These are phyloP conservation scores for Melipona quadrifasciata DNA, from an alignment of 1,140 invertebrate genomes.

Conservation along the genomic window DNA sequence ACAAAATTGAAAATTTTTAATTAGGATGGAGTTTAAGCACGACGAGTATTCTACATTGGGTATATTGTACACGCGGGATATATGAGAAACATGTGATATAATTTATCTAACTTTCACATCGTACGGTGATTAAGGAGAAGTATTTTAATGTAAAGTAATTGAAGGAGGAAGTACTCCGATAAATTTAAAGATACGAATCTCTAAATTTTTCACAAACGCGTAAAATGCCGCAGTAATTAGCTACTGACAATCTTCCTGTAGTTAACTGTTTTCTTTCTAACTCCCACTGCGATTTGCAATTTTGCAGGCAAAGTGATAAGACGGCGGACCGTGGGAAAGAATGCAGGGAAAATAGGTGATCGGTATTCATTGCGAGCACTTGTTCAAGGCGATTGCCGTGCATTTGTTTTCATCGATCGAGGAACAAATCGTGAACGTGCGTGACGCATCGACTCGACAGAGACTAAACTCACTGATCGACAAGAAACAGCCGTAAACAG, in stretches of 20 bases:
- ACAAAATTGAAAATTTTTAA: too few species aligned
- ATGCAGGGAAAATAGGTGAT: slow-evolving; percentile 12
- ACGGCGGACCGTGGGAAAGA: slow-evolving; percentile 24
- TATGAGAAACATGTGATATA: too few species aligned
- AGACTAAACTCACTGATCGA: slow-evolving; percentile 49
- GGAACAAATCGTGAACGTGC: slow-evolving; percentile 4
- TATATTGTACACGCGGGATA: too few species aligned
- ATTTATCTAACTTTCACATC: too few species aligned
- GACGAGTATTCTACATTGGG: too few species aligned
- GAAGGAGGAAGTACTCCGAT: too few species aligned
- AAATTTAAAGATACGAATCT: too few species aligned
- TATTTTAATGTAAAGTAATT: too few species aligned
- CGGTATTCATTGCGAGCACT: slow-evolving; percentile 6
- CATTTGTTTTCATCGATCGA: slow-evolving; percentile 37
- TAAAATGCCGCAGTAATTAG: not conserved
- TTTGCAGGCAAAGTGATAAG: not conserved
- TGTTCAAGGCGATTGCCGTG: slow-evolving; percentile 25
- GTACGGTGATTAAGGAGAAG: too few species aligned
- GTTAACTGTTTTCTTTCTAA: not conserved
- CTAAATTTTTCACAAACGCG: too few species aligned
- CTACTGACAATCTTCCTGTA: not conserved
- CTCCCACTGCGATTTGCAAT: not conserved
- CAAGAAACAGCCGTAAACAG: slow-evolving; percentile 69
- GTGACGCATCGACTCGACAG: slow-evolving; percentile 7
- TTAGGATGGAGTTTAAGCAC: too few species aligned